Base-by-base conservation (phyloP, 2,888 invertebrate species). In the Drosophila falleni region DNA sequence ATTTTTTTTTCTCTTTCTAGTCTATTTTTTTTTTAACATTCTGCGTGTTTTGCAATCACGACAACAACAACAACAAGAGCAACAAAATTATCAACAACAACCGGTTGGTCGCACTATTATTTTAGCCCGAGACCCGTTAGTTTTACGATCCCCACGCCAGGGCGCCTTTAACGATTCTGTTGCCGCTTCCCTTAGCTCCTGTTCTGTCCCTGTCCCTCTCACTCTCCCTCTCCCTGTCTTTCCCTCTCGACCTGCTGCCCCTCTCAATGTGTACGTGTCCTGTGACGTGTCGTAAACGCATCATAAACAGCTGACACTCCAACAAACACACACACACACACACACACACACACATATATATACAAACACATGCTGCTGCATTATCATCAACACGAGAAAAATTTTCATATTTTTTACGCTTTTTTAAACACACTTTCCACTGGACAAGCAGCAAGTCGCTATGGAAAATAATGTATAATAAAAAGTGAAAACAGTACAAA, bases 241-340 rank as follows among this genome's bases (percentile, higher is more conserved):
- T n/a, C n/a, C 16, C 49, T 41, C 35, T 33, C 19, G 23, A 49
- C 29, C 51, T 35, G 19, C 9, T 44, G 42, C 19, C 16, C 11
- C 44, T 19, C 5, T 10, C 26, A 47, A 16, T 29, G 42, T 63
- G 71, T 64, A 72, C 72, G 74, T 78, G 80, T 81, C 81, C 81
- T 86, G 80, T 76, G 71, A 76, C 61, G 77, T 80, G 76, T 79
- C 81, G 83, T 82, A 86, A 82, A 82, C 81, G 83, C 86, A 86
- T 86, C 86, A 86, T 82, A 82, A 82, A 82, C 81, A 82, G 78
- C 80, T 75, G 75, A 26, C 80, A 61, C 59, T 31, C 46, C 61
- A 33, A 41, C 33, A 44, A n/a, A n/a, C 13, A n/a, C n/a, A n/a
- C n/a, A n/a, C 19, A 19, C 1, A 13, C 23, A 33, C 9, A 37